Evolutionary conservation across 2,888 invertebrate genomes (phyloP).

Genomic region (Nebria brevicollis): DNA sequence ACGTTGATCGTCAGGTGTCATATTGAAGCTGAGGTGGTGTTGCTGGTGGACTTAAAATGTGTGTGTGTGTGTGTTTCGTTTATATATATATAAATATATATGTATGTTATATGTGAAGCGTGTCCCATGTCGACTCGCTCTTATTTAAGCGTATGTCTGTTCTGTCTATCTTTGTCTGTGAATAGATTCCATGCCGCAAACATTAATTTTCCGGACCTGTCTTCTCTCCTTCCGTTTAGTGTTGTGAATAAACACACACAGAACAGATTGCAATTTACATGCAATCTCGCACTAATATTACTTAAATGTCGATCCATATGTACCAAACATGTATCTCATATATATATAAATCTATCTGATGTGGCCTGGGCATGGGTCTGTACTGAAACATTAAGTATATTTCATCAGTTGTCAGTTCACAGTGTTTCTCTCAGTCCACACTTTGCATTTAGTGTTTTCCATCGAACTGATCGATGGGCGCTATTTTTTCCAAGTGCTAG

Average conservation of each 20-base stretch:
- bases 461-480: too few relatives aligned
- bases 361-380: too few relatives aligned
- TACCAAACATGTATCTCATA: conserved; percentile 14
- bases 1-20: neutral
- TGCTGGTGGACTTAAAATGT: neutral
- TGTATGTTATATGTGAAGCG: neutral
- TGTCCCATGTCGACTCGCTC: conserved; percentile 50
- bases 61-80: neutral
- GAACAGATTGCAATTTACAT: conserved; percentile 56
- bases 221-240: conserved; percentile 57
- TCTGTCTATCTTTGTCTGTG: conserved; percentile 35
- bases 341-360: too few relatives aligned
- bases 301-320: conserved; percentile 55
- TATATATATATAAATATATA: neutral
- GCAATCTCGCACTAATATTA: conserved; percentile 56
- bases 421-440: too few relatives aligned
- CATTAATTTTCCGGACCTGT: conserved; percentile 62
- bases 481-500: too few relatives aligned
- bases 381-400: too few relatives aligned
- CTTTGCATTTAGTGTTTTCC: too few relatives aligned
- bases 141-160: conserved; percentile 45
- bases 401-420: too few relatives aligned
- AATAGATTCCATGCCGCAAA: conserved; percentile 53
- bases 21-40: neutral
- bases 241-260: conserved; percentile 57